phyloP scores from a whole-genome alignment of 2,113 vertebrate genomes.

The Dissostichus mawsoni region DNA sequence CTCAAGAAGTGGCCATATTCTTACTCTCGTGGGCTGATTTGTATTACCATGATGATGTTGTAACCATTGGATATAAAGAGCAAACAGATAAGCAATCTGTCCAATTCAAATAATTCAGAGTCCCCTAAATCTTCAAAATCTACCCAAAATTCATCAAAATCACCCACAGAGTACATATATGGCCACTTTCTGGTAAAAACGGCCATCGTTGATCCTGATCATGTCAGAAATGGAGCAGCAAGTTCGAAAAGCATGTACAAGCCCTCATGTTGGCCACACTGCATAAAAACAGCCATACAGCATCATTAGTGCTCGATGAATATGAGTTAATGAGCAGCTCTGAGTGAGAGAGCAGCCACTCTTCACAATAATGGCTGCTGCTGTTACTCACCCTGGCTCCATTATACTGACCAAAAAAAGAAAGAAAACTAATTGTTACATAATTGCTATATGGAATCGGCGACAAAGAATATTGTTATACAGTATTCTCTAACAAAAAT shows the following conservation, averaged over 20 bases:
- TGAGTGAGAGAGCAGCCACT: conserved; percentile 41
- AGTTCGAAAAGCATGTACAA: conserved; percentile 26
- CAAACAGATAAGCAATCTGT: too few species aligned
- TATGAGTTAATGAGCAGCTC: conserved; percentile 41
- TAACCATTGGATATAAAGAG: too few species aligned
- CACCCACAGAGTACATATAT: too few species aligned
- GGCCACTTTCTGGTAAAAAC: too few species aligned
- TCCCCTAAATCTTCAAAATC: too few species aligned
- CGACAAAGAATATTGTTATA: neutral
- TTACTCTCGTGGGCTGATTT: too few species aligned
- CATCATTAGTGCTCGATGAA: conserved; percentile 47
- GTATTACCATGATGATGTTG: too few species aligned
- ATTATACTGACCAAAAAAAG: neutral
- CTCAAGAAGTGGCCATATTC: too few species aligned
- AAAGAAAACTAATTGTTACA: neutral
- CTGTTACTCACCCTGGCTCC: conserved; percentile 13
- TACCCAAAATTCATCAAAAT: too few species aligned
- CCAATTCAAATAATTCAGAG: too few species aligned
- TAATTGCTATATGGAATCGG: neutral
- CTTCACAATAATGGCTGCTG: conserved; percentile 50
- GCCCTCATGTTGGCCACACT: conserved; percentile 14
- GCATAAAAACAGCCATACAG: conserved; percentile 36
- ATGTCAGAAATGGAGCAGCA: neutral
- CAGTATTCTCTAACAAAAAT: neutral
- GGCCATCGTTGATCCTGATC: too few species aligned